A percentile compares a stretch with the other conserved stretches of the same genome.
phyloP scores from a whole-genome alignment of 1,140 invertebrate genomes.

The Drosophila nigromelanica region DNA sequence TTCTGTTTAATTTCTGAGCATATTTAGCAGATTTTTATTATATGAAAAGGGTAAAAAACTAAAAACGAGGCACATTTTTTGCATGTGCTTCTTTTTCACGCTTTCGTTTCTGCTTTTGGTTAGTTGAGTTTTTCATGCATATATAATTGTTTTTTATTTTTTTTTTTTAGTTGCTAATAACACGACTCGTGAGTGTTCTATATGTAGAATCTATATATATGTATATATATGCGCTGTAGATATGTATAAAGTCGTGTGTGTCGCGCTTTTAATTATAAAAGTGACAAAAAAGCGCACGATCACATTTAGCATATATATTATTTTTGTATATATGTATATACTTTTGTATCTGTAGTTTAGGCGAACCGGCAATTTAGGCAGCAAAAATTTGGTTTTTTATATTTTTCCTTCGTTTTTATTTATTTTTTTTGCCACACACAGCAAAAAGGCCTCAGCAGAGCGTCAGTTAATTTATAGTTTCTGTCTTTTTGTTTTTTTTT shows the following conservation, averaged over 20 bases:
- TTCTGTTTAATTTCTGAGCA: slow-evolving; percentile 19
- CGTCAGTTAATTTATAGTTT: slow-evolving; percentile 59
- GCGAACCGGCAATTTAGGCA: slow-evolving; percentile 54
- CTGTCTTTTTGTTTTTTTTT: slow-evolving; percentile 15
- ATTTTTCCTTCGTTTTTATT: not conserved
- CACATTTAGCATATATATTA: slow-evolving; percentile 9
- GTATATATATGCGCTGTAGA: slow-evolving; percentile 1
- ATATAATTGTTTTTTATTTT: slow-evolving; percentile 20
- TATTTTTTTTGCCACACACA: slow-evolving; percentile 17
- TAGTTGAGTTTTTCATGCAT: slow-evolving; percentile 26
- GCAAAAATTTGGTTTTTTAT: slow-evolving; percentile 5
- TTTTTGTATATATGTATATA: slow-evolving; percentile 15
- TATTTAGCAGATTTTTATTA: slow-evolving; percentile 49
- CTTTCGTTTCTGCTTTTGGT: slow-evolving; percentile 23
- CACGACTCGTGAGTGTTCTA: slow-evolving; percentile 46
- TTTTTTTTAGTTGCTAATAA: slow-evolving; percentile 53
- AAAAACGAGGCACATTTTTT: slow-evolving; percentile 29
- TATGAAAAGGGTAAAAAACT: slow-evolving; percentile 34
- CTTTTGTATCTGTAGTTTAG: slow-evolving; percentile 24
- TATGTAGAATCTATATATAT: slow-evolving; percentile 27
- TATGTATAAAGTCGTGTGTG: slow-evolving; percentile 55
- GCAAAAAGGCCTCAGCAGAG: slow-evolving; percentile 17
- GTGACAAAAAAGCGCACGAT: slow-evolving; percentile 62
- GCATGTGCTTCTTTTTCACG: slow-evolving; percentile 7
- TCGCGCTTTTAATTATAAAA: slow-evolving; percentile 76